Base-by-base conservation (phyloP, 2,113 vertebrate genomes). In the Pelobates fuscus region DNA sequence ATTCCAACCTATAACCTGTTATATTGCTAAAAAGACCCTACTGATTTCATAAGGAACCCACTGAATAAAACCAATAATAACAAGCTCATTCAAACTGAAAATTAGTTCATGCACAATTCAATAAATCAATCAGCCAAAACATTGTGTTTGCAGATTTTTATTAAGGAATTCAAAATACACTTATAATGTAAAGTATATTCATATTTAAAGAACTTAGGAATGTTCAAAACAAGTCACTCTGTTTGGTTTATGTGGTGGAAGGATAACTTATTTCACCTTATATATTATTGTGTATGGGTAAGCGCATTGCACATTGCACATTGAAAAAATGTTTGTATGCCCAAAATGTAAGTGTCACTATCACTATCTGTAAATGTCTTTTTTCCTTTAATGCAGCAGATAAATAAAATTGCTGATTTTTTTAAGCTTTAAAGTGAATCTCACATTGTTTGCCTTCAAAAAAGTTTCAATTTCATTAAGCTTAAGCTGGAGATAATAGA, bases 101-200 rank as follows among this genome's bases (percentile, higher is more conserved):
- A n/a, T n/a, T n/a, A n/a, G n/a, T n/a, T n/a, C n/a, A n/a, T n/a
- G n/a, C n/a, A n/a, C n/a, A n/a, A n/a, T n/a, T 37, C 10, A 21
- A 55, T 55, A 18, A 55, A 55, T 55, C 66, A 2, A 17, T 2
- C 82, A 84, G 3, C n/a, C n/a, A n/a, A 78, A 83, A 49, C 25
- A 82, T 41, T 88, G 86, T 81, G 87, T 71, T 70, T 78, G 52
- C 61, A 71, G 63, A 46, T 82, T 78, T 89, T 92, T 89, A 92
- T 92, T 91, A 89, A 80, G 84, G 82, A 90, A 91, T 90, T 84
- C 89, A 91, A 93, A 93, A 93, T 91, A 91, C 89, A 90, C 78
- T 82, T 86, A 87, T 83, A 82, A 83, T 84, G 78, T 80, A 67
- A 74, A 84, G 83, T 88, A 83, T 85, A 79, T 89, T 87, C 81